Evolutionary conservation across 2,888 invertebrate species (phyloP), one percentile per base, ranked within the genome.

Genomic region (Allophyes oxyacanthae): DNA sequence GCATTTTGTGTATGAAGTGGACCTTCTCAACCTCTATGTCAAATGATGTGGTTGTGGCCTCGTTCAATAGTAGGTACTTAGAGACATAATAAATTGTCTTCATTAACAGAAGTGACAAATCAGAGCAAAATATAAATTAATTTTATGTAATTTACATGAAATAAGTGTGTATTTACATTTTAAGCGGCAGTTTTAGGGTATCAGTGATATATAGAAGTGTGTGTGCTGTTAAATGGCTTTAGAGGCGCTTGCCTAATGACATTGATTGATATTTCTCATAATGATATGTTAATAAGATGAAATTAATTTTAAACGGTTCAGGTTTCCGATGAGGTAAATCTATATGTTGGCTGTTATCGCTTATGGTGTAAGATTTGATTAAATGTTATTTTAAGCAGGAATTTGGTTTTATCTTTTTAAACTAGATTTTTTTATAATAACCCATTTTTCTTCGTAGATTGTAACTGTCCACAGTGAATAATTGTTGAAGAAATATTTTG

Each of bases 91-190:
- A 68, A 68, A 72, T 67, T 44, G 53, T 43, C 32, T 60, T 62
- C 67, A 64, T 67, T 67, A 67, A 67, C 34, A 54, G 44, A 67
- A 52, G 44, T 63, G 74, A 73, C 68, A 68, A 73, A 72, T 73
- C 74, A 65, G 73, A 71, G 68, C 71, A 58, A 71, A 63, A 50
- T 62, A 71, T 63, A 63, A 73, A 71, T 73, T 63, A 64, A 62
- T 64, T 67, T 32, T 26, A 41, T 52, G 43, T 65, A 51, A 72
- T 65, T 62, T 65, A 69, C 57, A 66, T 60, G 28, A 40, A 57
- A 58, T 61, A 58, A 54, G 13, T 26, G 11, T 43, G 43, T 59
- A 72, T 74, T 72, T 56, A 74, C 63, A 74, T 74, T 64, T 69
- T 44, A 64, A 72, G 62, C 43, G 73, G 58, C 72, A 64, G 41